phyloP scores from a whole-genome alignment of 2,888 invertebrate genomes.

The Caenorhabditis sp. region DNA sequence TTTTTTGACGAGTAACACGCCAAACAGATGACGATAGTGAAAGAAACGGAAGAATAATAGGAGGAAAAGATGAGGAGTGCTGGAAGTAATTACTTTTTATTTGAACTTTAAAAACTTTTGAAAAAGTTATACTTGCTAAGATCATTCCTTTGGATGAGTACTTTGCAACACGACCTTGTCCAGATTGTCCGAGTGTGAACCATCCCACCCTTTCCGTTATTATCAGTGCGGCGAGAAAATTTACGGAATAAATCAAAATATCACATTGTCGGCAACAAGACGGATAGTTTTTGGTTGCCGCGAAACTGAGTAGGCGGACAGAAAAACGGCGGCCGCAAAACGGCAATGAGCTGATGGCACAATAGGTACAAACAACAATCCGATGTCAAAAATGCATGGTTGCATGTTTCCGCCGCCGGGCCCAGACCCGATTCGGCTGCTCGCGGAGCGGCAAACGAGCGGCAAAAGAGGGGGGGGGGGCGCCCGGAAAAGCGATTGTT shows the following conservation, averaged over 20 bases:
- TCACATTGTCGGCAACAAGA: too few relatives aligned
- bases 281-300: constrained; percentile 26
- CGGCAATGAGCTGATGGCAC: constrained; percentile 30
- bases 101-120: not conserved
- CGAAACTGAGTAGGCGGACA: constrained; percentile 32
- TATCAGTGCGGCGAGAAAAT: not conserved
- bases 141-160: too few relatives aligned
- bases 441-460: constrained; percentile 37
- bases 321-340: not conserved
- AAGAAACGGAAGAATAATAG: not conserved
- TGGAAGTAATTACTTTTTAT: too few relatives aligned
- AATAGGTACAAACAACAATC: constrained; percentile 47
- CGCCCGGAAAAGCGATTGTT: constrained; percentile 50
- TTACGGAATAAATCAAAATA: too few relatives aligned
- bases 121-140: too few relatives aligned
- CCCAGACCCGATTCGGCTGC: constrained; percentile 41
- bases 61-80: not conserved
- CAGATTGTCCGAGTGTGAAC: too few relatives aligned
- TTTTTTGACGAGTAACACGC: too few relatives aligned
- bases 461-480: constrained; percentile 28
- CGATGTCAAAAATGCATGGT: constrained; percentile 53
- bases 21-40: too few relatives aligned
- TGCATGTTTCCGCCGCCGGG: constrained; percentile 48
- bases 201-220: too few relatives aligned
- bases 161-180: too few relatives aligned